A percentile compares a stretch with the other conserved stretches of the same genome.
phyloP scores from a whole-genome alignment of 2,113 vertebrate species.

The Pseudois nayaur region DNA sequence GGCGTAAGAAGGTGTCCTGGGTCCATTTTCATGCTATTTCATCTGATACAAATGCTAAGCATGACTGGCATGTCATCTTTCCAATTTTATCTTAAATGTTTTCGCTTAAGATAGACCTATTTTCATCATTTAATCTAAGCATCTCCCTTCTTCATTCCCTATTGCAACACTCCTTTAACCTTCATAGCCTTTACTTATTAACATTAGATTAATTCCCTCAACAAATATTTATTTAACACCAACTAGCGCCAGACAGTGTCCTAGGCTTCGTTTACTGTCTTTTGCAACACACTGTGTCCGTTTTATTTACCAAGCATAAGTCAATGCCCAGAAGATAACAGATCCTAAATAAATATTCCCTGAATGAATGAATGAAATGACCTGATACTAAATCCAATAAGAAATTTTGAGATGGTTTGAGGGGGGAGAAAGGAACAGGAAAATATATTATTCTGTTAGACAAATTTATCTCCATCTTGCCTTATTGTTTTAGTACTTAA shows the following conservation, averaged over 20 bases:
- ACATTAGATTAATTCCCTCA: background rate
- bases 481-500: background rate
- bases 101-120: background rate
- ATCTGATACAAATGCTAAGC: background rate
- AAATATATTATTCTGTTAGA: background rate
- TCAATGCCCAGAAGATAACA: background rate
- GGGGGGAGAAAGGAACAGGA: background rate
- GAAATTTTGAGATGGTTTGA: background rate
- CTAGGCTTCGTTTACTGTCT: background rate
- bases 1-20: background rate
- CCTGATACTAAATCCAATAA: background rate
- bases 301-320: background rate
- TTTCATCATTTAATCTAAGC: background rate
- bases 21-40: background rate
- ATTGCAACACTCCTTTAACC: background rate
- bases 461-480: background rate
- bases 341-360: background rate
- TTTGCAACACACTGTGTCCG: background rate
- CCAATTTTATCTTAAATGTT: background rate
- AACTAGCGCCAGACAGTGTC: background rate
- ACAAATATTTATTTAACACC: slow-evolving; percentile 16
- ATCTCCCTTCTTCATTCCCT: background rate
- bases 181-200: background rate
- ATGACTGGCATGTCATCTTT: background rate
- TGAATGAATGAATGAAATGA: background rate